A percentile compares a stretch with the other conserved stretches of the same genome.
These are phyloP conservation scores for Thysanoteuthis rhombus DNA, from an alignment of 2,888 invertebrate species.

Conservation along the genomic window DNA sequence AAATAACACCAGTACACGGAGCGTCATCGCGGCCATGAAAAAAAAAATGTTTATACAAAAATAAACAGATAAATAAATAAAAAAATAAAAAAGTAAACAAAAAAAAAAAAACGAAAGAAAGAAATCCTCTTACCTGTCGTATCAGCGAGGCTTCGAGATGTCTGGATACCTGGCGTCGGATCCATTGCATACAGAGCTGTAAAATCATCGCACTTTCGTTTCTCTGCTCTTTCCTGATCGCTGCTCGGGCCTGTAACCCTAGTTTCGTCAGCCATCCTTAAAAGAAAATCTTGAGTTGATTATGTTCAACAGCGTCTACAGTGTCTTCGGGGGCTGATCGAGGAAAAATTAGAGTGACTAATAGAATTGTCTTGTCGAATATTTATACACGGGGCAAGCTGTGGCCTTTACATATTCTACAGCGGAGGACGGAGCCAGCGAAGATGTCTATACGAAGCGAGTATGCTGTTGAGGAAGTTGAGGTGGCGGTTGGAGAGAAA, in stretches of 20 bases:
- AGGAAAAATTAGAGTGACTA: conserved; percentile 1
- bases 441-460: neutral
- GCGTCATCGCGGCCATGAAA: no score
- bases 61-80: no score
- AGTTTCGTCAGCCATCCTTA: neutral
- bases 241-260: neutral
- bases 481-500: neutral
- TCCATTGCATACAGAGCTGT: neutral
- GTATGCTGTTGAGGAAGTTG: neutral
- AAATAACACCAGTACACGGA: no score
- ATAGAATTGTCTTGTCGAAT: conserved; percentile 20
- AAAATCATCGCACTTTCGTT: neutral
- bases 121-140: neutral
- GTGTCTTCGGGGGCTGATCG: conserved; percentile 14
- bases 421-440: neutral
- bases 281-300: neutral
- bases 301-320: neutral
- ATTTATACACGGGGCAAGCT: conserved; percentile 16
- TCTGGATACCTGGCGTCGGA: neutral
- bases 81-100: no score
- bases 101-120: neutral
- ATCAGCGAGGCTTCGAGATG: neutral
- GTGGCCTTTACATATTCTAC: neutral
- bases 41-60: no score
- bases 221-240: neutral